Evolutionary conservation across 1,140 invertebrate genomes (phyloP).

Genomic region (Plutomurus gul): DNA sequence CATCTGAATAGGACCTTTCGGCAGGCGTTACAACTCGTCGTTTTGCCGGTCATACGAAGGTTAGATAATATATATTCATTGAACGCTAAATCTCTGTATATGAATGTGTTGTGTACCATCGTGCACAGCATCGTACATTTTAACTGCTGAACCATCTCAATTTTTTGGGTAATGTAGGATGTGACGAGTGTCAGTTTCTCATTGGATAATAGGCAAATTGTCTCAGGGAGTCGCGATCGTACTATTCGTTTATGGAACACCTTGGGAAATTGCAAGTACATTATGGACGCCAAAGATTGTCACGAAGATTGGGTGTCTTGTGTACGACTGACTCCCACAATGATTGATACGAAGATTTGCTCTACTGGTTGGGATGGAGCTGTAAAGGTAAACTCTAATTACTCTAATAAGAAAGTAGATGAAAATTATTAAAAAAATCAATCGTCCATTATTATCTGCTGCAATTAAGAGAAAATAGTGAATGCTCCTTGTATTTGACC

Average conservation of each 20-base stretch:
- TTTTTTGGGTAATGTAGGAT: neutral
- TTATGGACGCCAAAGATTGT: neutral
- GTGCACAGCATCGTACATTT: no score
- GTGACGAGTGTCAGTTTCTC: slow-evolving; percentile 2
- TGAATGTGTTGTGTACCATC: neutral
- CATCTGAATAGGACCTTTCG: neutral
- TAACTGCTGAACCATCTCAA: no score
- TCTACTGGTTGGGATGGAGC: slow-evolving; percentile 22
- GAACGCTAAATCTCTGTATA: neutral
- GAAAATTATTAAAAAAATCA: no score
- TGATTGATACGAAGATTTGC: neutral
- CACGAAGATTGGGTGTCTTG: slow-evolving; percentile 13
- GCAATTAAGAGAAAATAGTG: no score
- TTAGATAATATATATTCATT: neutral
- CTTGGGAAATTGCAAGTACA: neutral
- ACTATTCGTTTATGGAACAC: slow-evolving; percentile 9
- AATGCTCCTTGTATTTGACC: no score
- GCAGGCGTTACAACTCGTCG: neutral
- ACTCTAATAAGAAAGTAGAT: no score
- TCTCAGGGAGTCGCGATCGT: slow-evolving; percentile 13
- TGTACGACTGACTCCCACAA: neutral
- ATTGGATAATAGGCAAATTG: slow-evolving; percentile 4
- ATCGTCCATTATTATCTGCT: no score
- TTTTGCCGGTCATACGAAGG: neutral
- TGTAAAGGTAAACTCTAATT: slow-evolving; percentile 15